Evolutionary conservation across 1,140 invertebrate species (phyloP).

Genomic region (Drosophila trapezifrons): DNA sequence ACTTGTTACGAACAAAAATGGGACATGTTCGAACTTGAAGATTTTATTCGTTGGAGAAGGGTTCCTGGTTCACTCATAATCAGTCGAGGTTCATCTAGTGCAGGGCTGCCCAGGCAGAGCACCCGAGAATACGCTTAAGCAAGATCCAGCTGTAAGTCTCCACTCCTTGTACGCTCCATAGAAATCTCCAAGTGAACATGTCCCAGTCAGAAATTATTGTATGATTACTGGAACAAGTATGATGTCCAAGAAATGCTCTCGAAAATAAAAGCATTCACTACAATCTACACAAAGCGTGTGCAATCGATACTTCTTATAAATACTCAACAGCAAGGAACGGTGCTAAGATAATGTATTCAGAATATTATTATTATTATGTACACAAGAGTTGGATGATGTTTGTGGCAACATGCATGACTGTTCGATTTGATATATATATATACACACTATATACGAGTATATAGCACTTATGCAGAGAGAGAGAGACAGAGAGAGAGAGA

Average conservation of each 20-base stretch:
- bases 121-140: too few species aligned
- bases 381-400: constrained; percentile 47
- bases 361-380: constrained; percentile 15
- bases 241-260: constrained; percentile 11
- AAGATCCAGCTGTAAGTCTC: too few species aligned
- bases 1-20: constrained; percentile 14
- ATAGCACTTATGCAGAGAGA: constrained; percentile 20
- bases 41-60: neutral
- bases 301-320: constrained; percentile 16
- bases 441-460: constrained; percentile 8
- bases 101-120: too few species aligned
- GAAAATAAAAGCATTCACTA: constrained; percentile 29
- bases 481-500: neutral
- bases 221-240: constrained; percentile 15
- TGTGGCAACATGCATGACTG: constrained; percentile 57
- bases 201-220: constrained; percentile 17
- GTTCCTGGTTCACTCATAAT: too few species aligned
- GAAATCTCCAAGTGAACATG: constrained; percentile 9
- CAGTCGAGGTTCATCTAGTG: too few species aligned
- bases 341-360: constrained; percentile 37
- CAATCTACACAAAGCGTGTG: constrained; percentile 31
- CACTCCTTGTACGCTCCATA: too few species aligned
- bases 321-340: constrained; percentile 26
- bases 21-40: constrained; percentile 1
- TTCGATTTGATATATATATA: constrained; percentile 25